Conservation (phyloP, 2,888 invertebrate genomes). For the Noctua pronuba region DNA sequence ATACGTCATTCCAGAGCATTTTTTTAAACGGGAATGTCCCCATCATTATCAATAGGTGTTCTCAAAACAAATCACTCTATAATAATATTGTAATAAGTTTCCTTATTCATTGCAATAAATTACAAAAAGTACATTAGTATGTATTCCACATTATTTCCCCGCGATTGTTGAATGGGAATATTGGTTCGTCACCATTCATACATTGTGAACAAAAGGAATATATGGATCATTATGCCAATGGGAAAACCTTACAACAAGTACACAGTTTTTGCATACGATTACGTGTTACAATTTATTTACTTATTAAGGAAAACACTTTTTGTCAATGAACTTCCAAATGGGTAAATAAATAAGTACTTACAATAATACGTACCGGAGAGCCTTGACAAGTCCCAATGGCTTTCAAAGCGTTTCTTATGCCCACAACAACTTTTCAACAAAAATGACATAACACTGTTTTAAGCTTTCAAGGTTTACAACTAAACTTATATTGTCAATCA, state of each 20-base stretch:
- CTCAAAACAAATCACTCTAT: conserved; percentile 21
- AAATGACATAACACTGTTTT: not conserved
- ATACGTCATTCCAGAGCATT: not conserved
- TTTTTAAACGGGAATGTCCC: conserved; percentile 8
- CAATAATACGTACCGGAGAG: not conserved
- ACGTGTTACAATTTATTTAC: not conserved
- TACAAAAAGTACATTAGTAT: conserved; percentile 16
- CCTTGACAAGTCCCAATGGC: not conserved
- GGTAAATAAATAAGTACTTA: not conserved
- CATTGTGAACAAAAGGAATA: not conserved
- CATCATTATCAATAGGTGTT: not conserved
- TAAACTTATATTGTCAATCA: too few relatives aligned
- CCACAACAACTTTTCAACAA: not conserved
- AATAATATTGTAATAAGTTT: conserved; percentile 26
- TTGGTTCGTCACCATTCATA: conserved; percentile 19
- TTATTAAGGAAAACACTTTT: not conserved
- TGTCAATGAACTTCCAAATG: not conserved
- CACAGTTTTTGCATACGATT: not conserved
- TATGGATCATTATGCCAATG: not conserved
- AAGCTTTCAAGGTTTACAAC: too few relatives aligned
- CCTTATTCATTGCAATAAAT: conserved; percentile 9
- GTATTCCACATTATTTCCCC: not conserved
- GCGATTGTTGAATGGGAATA: conserved; percentile 32
- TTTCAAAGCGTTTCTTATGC: not conserved
- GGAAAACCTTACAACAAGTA: conserved; percentile 16